Evolutionary conservation across 2,113 vertebrate genomes (phyloP), one percentile per base, ranked within the genome.

Genomic region (Barbus barbus): DNA sequence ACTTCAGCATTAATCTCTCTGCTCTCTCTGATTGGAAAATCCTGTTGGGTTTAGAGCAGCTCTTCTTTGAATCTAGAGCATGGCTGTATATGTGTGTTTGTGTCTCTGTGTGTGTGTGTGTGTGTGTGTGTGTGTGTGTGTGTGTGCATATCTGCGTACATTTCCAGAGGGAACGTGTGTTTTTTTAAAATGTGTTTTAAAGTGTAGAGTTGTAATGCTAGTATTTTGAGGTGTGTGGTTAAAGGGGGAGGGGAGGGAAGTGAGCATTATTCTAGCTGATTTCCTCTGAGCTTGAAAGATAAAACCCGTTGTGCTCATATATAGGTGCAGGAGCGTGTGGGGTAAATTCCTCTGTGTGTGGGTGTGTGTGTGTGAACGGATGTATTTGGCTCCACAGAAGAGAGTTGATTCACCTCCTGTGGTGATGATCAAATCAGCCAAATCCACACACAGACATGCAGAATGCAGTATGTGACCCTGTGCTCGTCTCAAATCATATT

Each of bases 1-100:
- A 84, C 80, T 83, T 56, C 73, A 51, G 84, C 86, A 87, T 88
- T 94, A 90, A 93, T 93, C 91, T 92, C 84, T 87, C 75, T 85
- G 83, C 89, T 88, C 73, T 89, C 89, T 89, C 87, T 92, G 91
- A 93, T 91, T 92, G 88, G 85, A 91, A 92, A 92, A 90, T 91
- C 91, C 88, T 89, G 85, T 90, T 90, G 89, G 87, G 91, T 90
- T 93, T 88, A 89, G 82, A 89, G 86, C 72, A 84, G 84, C 82
- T 83, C 31, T 44, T 74, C 38, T 63, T 83, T 84, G 67, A 72
- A 84, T 85, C 78, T 78, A 28, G 75, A 84, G 81, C 60, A 67
- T 56, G 48, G 53, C 48, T 44, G 11, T 11, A 0, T 44, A 2
- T 44, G 41, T 44, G 41, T 12, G 38, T 41, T 8, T 41, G 38